phyloP scores from a whole-genome alignment of 2,888 invertebrate species.

The Sthenelais limicola region DNA sequence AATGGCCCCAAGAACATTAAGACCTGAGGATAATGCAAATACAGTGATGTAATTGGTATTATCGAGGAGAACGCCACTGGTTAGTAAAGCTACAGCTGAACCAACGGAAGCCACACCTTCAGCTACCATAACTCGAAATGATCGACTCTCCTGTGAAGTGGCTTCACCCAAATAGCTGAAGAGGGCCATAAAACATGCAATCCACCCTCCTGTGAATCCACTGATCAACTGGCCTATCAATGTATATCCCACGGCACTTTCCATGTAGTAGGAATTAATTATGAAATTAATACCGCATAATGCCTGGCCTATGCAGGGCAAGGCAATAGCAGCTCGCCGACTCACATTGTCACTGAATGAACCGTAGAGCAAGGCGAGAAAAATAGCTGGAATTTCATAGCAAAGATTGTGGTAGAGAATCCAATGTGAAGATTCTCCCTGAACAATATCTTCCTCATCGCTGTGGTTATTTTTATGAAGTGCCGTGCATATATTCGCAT shows the following conservation, averaged over 20 bases:
- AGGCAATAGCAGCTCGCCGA: slow-evolving; percentile 72
- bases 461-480: slow-evolving; percentile 29
- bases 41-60: slow-evolving; percentile 68
- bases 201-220: slow-evolving; percentile 73
- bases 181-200: slow-evolving; percentile 70
- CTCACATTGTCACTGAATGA: slow-evolving; percentile 72
- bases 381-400: slow-evolving; percentile 66
- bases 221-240: slow-evolving; percentile 70
- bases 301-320: slow-evolving; percentile 71
- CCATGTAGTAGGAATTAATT: slow-evolving; percentile 62
- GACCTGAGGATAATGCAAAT: slow-evolving; percentile 66
- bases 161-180: slow-evolving; percentile 89
- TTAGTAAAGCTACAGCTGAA: slow-evolving; percentile 85
- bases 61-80: slow-evolving; percentile 84
- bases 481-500: slow-evolving; percentile 49
- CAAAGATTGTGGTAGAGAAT: slow-evolving; percentile 67
- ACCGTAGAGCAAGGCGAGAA: slow-evolving; percentile 68
- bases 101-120: slow-evolving; percentile 87
- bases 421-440: slow-evolving; percentile 68
- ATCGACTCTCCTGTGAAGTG: slow-evolving; percentile 80
- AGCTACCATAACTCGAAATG: slow-evolving; percentile 84
- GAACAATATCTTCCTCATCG: slow-evolving; percentile 60
- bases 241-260: slow-evolving; percentile 63
- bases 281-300: slow-evolving; percentile 65
- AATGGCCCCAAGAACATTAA: slow-evolving; percentile 65